phyloP scores from a whole-genome alignment of 2,797 vertebrate species.

The Amazonetta brasiliensis region DNA sequence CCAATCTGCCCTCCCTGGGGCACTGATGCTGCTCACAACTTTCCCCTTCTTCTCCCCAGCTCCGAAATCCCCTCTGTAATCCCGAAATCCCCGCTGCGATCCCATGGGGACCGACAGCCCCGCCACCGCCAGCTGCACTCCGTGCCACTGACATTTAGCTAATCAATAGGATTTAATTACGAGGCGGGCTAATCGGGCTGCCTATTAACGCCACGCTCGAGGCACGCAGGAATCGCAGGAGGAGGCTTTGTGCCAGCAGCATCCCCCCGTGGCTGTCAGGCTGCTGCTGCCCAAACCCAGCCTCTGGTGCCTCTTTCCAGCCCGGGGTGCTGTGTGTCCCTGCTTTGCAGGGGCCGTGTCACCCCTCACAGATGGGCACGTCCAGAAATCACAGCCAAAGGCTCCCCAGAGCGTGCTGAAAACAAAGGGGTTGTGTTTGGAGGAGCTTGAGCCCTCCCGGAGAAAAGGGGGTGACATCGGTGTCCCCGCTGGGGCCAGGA shows the following conservation, averaged over 20 bases:
- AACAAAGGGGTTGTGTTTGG: too few relatives aligned
- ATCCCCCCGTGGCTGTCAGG: background rate
- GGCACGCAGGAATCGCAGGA: background rate
- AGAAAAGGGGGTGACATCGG: too few relatives aligned
- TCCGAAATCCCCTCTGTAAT: background rate
- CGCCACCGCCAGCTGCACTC: conserved; percentile 14
- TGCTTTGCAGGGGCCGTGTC: too few relatives aligned
- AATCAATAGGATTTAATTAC: conserved; percentile 69
- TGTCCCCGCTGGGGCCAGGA: too few relatives aligned
- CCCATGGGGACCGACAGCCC: background rate
- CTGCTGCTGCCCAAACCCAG: background rate
- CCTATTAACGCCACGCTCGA: background rate
- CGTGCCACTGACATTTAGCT: conserved; percentile 48
- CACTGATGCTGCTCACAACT: background rate
- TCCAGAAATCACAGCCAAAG: background rate
- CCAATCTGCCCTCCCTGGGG: too few relatives aligned
- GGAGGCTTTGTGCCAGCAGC: background rate
- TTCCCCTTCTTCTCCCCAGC: background rate
- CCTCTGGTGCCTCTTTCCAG: background rate
- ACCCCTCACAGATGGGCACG: too few relatives aligned
- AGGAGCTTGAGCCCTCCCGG: too few relatives aligned
- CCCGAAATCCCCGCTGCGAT: background rate
- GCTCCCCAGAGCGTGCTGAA: too few relatives aligned
- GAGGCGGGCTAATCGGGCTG: conserved; percentile 13
- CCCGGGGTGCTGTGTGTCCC: background rate